Conservation (phyloP, 2,113 vertebrate genomes). For the Nettapus auritus region DNA sequence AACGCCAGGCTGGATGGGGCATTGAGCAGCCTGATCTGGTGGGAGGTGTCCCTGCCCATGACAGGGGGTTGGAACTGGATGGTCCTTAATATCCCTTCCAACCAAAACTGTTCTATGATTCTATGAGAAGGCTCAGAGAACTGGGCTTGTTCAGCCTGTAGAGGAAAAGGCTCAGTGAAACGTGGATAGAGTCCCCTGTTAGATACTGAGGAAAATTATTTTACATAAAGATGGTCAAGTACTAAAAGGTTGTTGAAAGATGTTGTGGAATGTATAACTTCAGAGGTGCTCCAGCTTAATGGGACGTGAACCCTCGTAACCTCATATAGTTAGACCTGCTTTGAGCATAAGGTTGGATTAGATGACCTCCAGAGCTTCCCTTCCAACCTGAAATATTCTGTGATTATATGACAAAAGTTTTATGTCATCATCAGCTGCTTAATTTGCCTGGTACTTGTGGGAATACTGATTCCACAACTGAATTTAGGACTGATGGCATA, state of each 20-base stretch:
- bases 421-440: background rate
- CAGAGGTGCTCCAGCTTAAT: background rate
- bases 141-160: background rate
- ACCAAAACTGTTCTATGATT: too few relatives aligned
- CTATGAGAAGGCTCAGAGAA: background rate
- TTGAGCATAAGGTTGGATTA: background rate
- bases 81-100: too few relatives aligned
- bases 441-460: background rate
- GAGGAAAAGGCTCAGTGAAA: background rate
- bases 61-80: too few relatives aligned
- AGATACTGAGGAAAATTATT: background rate
- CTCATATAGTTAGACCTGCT: background rate
- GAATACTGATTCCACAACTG: background rate
- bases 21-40: too few relatives aligned
- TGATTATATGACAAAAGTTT: background rate
- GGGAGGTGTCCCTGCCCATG: too few relatives aligned
- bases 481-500: background rate
- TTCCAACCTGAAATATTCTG: background rate
- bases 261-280: background rate
- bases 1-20: too few relatives aligned
- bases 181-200: background rate
- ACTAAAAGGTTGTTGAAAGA: background rate
- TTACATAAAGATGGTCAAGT: background rate
- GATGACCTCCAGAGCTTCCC: background rate
- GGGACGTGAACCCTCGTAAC: background rate